A percentile compares a stretch with the other conserved stretches of the same genome.
phyloP scores from a whole-genome alignment of 2,113 vertebrate species.

The Chrysochloris asiatica region DNA sequence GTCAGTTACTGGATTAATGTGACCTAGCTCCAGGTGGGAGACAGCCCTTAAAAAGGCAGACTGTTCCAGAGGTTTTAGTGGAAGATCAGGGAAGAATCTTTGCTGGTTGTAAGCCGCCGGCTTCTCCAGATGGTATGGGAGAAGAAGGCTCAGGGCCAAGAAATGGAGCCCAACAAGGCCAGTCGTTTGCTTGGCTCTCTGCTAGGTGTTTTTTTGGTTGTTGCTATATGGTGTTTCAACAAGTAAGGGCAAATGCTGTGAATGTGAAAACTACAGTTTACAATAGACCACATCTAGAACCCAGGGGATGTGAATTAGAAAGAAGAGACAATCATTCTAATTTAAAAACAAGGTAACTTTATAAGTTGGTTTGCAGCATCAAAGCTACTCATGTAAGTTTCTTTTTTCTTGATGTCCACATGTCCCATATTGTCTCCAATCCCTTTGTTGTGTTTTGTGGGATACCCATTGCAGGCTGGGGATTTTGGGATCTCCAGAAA shows the following conservation, averaged over 20 bases:
- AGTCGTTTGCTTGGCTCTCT: background rate
- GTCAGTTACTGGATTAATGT: conserved; percentile 16
- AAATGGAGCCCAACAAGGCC: background rate
- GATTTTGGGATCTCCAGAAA: background rate
- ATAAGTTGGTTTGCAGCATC: background rate
- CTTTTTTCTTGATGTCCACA: background rate
- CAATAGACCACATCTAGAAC: background rate
- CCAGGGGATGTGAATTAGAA: background rate
- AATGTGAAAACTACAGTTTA: background rate
- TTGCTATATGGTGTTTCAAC: too few species aligned
- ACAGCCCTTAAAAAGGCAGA: background rate
- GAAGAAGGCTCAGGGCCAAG: background rate
- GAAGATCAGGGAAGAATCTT: background rate
- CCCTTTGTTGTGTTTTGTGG: background rate
- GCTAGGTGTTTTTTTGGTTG: too few species aligned
- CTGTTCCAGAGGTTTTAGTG: background rate
- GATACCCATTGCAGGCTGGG: background rate
- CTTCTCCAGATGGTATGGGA: background rate
- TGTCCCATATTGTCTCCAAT: background rate
- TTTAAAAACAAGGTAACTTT: background rate
- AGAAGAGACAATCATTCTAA: background rate
- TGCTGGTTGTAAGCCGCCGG: background rate
- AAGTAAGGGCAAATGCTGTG: background rate
- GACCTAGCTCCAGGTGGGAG: background rate
- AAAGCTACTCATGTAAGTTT: background rate